Percentiles rank a stretch among this genome's conserved stretches.
These are phyloP conservation scores for Chrysocyon brachyurus DNA, from an alignment of 2,797 vertebrate species.

Conservation along the genomic window DNA sequence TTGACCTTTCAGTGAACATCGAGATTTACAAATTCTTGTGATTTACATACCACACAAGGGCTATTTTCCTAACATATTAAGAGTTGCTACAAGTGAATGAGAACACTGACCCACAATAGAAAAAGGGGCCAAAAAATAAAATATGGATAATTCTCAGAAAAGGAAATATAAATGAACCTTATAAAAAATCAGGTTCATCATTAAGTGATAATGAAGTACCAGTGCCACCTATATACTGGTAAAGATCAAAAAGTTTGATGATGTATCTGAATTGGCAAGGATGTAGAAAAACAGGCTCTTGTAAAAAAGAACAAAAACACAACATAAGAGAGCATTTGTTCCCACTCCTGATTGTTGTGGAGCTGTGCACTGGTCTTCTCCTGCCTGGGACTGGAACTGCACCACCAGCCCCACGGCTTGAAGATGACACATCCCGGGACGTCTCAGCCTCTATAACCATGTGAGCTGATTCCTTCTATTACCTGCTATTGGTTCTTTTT, in stretches of 20 bases:
- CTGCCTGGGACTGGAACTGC: too few species aligned
- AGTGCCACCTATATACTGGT: not conserved
- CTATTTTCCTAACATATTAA: not conserved
- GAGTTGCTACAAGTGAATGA: not conserved
- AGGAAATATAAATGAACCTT: not conserved
- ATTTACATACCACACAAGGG: not conserved
- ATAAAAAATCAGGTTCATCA: not conserved
- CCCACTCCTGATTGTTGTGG: too few species aligned
- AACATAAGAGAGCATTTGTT: not conserved
- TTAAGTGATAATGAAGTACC: not conserved
- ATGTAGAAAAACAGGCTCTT: not conserved
- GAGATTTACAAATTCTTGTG: not conserved
- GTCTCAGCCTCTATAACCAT: rapidly evolving
- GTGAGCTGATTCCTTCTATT: not conserved
- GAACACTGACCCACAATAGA: not conserved
- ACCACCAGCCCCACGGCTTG: rapidly evolving
- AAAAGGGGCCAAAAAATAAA: not conserved
- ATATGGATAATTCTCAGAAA: not conserved
- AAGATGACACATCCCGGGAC: rapidly evolving
- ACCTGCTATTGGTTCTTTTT: not conserved
- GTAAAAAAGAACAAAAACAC: not conserved
- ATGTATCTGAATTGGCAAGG: not conserved
- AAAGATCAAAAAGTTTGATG: not conserved
- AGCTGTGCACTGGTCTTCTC: rapidly evolving
- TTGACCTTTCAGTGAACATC: not conserved